Evolutionary conservation across 2,797 vertebrate species (phyloP), one percentile per base, ranked within the genome.

Genomic region (Poeciliopsis presidionis): DNA sequence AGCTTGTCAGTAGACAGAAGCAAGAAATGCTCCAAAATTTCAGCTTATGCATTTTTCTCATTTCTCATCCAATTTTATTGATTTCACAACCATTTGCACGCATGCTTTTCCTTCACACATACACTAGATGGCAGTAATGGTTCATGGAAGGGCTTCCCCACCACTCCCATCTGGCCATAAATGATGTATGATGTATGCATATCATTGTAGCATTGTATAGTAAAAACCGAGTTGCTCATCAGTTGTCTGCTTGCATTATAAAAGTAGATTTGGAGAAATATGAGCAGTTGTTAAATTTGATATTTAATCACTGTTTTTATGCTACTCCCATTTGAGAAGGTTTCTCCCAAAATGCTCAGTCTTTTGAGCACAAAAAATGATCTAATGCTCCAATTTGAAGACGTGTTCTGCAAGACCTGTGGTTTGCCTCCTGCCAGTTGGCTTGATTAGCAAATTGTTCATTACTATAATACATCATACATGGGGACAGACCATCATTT

Each of bases 41-140:
- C 12, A 18, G 22, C 28, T 28, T 28, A n/a, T 28, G n/a, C 39
- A 7, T 43, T 14, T 43, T 25, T 43, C 11, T 13, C 11, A 43
- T 43, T 25, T 69, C 13, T 69, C 41, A 7, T 43, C 22, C 22
- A 4, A 67, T 25, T 71, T 12, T 30, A 45, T 71, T 0, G 0
- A 67, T 25, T 45, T 43, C 41, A 45, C n/a, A 4, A 45, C 5
- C 36, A 41, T 67, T 41, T 43, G 4, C 36, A 70, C 3, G 3
- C 43, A 49, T 49, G 39, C 22, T n/a, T 43, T 2, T 82, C 5
- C 73, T 46, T 7, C n/a, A 0, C 13, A 25, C 12, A 13, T 5
- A 6, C 94, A 90, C 89, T 87, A 94, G 95, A 87, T 95, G 95
- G 92, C 95, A 94, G 82, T 94, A 82, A 88, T 86, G 93, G 11